Evolutionary conservation across 2,888 invertebrate genomes (phyloP), one percentile per base, ranked within the genome.

Genomic region (Heliconius cydno): DNA sequence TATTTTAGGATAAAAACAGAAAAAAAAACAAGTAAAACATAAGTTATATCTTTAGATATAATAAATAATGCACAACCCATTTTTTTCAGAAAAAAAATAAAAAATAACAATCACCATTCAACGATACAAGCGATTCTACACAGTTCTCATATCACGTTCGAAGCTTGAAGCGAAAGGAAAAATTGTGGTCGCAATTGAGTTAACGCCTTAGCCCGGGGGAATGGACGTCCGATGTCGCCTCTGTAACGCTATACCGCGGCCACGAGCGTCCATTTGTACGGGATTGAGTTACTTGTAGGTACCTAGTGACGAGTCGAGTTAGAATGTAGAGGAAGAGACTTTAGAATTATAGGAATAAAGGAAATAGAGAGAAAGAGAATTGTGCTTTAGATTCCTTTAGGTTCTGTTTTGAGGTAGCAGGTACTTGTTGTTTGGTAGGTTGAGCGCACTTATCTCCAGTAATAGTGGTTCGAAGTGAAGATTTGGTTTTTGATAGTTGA

Each of bases 181-280:
- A 92, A 92, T 91, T 89, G 88, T 85, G 84, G 87, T 85, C 84
- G 88, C 92, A 92, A 94, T 94, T 92, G 91, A 92, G 92, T 94
- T 94, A 93, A 89, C 90, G 88, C 89, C 87, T 86, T 86, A 85
- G 86, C 85, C 84, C 84, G 81, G 85, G 89, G 88, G 90, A 91
- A 92, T 92, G 91, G 92, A 89, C 88, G 89, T 88, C 88, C 89
- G 88, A 86, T 90, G 91, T 91, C 92, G 89, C 86, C 88, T 87
- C 86, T 90, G 92, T 91, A 92, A 94, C 90, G 88, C 89, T 88
- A 92, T 91, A 91, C 90, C 88, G 88, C 85, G 87, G 84, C 86
- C 83, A 82, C 85, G 86, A 85, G 85, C 86, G 84, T 85, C 90
- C 91, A 92, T 93, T 93, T 91, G 87, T 85, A 82, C 86, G 82